Conservation (phyloP, 2,113 vertebrate species). For the Elephantulus edwardii region DNA sequence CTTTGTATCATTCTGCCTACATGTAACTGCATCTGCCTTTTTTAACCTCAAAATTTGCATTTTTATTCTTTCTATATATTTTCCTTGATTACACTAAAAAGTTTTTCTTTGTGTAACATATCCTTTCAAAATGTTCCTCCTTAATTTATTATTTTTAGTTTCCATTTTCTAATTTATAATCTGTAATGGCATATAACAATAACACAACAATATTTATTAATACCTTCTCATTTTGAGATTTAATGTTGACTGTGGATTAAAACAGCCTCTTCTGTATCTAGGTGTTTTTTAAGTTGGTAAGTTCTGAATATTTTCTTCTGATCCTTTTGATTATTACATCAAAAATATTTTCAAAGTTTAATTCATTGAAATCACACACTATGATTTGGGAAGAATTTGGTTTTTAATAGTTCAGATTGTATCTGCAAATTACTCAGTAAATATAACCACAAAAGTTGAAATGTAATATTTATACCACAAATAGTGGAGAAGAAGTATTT, state of each 20-base stretch:
- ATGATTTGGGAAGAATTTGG: neutral
- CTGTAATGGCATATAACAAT: neutral
- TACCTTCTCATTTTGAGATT: neutral
- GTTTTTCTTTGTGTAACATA: neutral
- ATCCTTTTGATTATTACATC: neutral
- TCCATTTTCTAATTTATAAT: neutral
- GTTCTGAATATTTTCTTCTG: neutral
- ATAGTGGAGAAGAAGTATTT: neutral
- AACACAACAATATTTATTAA: neutral
- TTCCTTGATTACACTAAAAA: neutral
- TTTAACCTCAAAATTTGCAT: neutral
- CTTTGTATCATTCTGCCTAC: neutral
- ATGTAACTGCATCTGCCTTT: neutral
- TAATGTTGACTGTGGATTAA: neutral
- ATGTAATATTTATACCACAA: conserved; percentile 16
- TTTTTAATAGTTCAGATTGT: neutral
- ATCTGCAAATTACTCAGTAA: neutral
- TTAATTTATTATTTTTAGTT: neutral
- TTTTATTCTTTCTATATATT: neutral
- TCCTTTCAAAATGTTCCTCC: neutral
- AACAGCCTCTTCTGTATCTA: neutral
- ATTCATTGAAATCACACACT: neutral
- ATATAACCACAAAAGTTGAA: neutral
- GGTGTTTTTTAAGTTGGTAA: neutral
- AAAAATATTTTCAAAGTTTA: neutral